Evolutionary conservation across 2,113 vertebrate species (phyloP).

Genomic region (Corythaixoides concolor): DNA sequence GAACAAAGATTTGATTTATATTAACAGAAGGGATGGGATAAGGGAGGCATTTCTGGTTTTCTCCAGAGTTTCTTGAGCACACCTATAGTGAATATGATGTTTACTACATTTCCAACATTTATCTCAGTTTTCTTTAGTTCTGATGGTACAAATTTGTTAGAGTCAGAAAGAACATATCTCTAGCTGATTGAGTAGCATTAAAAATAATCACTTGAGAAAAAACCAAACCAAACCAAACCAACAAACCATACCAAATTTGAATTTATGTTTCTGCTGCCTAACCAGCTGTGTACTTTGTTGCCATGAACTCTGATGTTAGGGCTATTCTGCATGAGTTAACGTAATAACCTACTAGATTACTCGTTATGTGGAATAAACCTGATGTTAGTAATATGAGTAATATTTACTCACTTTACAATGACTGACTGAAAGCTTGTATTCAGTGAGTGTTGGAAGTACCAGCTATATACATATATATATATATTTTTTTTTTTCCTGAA

Average conservation of each 20-base stretch:
- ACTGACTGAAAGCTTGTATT: not conserved
- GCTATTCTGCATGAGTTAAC: not conserved
- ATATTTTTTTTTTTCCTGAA: not conserved
- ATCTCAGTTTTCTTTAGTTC: not conserved
- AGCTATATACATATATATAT: not conserved
- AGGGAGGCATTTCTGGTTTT: not conserved
- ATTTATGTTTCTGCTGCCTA: not conserved
- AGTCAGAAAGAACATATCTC: not conserved
- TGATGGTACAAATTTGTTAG: not conserved
- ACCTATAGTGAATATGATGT: not conserved
- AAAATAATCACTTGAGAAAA: too few relatives aligned
- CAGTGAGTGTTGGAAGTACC: not conserved
- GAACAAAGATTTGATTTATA: not conserved
- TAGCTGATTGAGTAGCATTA: not conserved
- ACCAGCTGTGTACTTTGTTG: not conserved
- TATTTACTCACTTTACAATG: not conserved
- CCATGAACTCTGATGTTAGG: not conserved
- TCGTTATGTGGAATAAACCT: not conserved
- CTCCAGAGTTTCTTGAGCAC: not conserved
- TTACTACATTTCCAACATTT: not conserved
- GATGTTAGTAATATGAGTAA: not conserved
- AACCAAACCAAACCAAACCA: too few relatives aligned
- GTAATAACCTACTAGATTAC: not conserved
- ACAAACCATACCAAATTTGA: not conserved
- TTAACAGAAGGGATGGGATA: not conserved